Evolutionary conservation across 2,888 invertebrate genomes (phyloP).

Genomic region (Phrixothrix hirtus): DNA sequence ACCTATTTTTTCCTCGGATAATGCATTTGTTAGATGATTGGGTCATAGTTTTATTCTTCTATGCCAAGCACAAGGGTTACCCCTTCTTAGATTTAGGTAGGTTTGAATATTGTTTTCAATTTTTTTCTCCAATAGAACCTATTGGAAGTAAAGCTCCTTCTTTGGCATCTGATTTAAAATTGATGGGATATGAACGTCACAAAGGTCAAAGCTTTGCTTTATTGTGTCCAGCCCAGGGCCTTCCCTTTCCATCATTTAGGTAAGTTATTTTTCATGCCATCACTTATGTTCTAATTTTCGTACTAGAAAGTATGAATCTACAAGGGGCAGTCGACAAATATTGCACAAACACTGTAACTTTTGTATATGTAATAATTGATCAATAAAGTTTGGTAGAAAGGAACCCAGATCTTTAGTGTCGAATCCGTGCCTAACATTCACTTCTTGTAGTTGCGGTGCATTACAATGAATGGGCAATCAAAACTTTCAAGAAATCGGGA

Average conservation of each 20-base stretch:
- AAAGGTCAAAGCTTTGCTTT: conserved; percentile 64
- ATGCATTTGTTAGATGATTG: conserved; percentile 67
- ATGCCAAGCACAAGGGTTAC: conserved; percentile 79
- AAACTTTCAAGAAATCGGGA: too few species aligned
- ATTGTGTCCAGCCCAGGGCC: conserved; percentile 72
- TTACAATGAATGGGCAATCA: too few species aligned
- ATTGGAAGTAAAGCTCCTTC: conserved; percentile 66
- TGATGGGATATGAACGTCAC: conserved; percentile 65
- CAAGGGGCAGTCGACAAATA: too few species aligned
- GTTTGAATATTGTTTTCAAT: conserved; percentile 14
- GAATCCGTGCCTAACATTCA: too few species aligned
- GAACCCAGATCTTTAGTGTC: too few species aligned
- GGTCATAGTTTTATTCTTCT: conserved; percentile 69
- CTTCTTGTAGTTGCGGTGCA: too few species aligned
- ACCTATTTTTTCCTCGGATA: too few species aligned
- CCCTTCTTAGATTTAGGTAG: conserved; percentile 52
- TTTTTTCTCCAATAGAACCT: conserved; percentile 58
- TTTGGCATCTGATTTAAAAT: conserved; percentile 65
- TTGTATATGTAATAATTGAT: too few species aligned
- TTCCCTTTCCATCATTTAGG: conserved; percentile 67
- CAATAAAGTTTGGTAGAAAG: too few species aligned
- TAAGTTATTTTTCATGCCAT: conserved; percentile 46
- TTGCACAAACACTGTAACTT: too few species aligned
- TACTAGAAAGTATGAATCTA: too few species aligned
- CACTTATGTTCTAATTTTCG: too few species aligned